These are phyloP conservation scores for Trileptium ribeirensis DNA, from an alignment of 2,888 invertebrate genomes.

Conservation along the genomic window DNA sequence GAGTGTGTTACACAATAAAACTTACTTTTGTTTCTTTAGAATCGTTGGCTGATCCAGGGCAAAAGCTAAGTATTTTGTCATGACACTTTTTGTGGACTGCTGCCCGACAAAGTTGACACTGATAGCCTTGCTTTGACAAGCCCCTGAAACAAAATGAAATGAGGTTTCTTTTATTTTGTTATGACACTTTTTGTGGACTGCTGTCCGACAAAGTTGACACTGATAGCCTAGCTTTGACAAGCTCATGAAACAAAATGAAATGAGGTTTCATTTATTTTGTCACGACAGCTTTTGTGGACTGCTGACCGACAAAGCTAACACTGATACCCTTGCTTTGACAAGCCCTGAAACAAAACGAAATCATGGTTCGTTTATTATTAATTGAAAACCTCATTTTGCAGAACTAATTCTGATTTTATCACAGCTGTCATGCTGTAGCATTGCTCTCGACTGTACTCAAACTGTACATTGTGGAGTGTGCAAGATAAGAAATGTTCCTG, in stretches of 20 bases:
- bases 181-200: conserved; percentile 93
- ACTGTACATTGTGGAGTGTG: no score
- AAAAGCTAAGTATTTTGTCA: conserved; percentile 82
- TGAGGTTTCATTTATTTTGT: no score
- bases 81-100: conserved; percentile 96
- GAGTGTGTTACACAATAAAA: no score
- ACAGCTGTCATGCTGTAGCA: no score
- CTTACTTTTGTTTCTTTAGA: conserved; percentile 59
- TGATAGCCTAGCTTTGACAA: conserved; percentile 56
- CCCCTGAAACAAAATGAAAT: conserved; percentile 52
- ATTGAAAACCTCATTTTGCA: no score
- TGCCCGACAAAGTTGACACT: conserved; percentile 74
- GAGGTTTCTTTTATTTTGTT: no score
- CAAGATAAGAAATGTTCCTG: no score
- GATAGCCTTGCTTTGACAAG: conserved; percentile 56
- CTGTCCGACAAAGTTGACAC: conserved; percentile 77
- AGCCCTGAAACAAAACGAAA: conserved; percentile 50
- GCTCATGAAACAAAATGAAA: conserved; percentile 51
- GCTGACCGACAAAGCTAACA: conserved; percentile 81
- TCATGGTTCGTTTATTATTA: no score
- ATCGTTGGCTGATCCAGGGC: conserved; percentile 82
- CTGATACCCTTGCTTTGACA: conserved; percentile 57
- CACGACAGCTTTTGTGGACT: conserved; percentile 92
- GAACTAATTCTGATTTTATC: no score
- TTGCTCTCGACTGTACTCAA: no score